These are phyloP conservation scores for Epistrophe eligans DNA, from an alignment of 2,888 invertebrate genomes.

Conservation along the genomic window DNA sequence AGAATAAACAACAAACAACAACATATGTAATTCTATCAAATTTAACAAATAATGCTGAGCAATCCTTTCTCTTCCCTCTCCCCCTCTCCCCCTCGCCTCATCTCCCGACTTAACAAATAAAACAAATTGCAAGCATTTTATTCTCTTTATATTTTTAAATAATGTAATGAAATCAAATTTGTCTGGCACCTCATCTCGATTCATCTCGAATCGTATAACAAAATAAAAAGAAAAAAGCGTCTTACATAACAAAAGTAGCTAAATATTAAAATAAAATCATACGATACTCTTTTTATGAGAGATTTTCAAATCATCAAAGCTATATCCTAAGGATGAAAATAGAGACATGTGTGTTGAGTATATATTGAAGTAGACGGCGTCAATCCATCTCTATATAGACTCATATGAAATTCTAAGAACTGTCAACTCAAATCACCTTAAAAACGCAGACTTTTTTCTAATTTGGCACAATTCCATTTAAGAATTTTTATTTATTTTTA, in stretches of 20 bases:
- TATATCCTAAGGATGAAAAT: slow-evolving; percentile 31
- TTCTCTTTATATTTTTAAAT: slow-evolving; percentile 7
- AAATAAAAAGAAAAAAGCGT: slow-evolving; percentile 17
- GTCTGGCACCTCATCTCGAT: slow-evolving; percentile 53
- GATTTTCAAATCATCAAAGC: slow-evolving; percentile 37
- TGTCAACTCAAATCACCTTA: slow-evolving; percentile 56
- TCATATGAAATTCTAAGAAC: slow-evolving; percentile 49
- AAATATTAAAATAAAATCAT: slow-evolving; percentile 61
- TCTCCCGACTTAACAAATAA: background rate
- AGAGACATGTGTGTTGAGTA: background rate
- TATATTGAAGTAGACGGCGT: background rate
- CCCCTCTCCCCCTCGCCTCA: too few species aligned
- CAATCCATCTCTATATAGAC: slow-evolving; percentile 10
- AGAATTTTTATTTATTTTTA: slow-evolving; percentile 17
- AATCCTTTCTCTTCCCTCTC: too few species aligned
- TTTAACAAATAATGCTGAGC: background rate
- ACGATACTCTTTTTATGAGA: slow-evolving; percentile 49
- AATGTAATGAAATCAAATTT: slow-evolving; percentile 33
- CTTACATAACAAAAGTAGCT: slow-evolving; percentile 63
- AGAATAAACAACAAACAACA: background rate
- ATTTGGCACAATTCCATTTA: slow-evolving; percentile 67
- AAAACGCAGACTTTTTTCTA: slow-evolving; percentile 9
- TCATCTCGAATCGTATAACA: slow-evolving; percentile 58
- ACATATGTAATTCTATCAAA: background rate
- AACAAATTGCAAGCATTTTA: slow-evolving; percentile 45